These are phyloP conservation scores for Pangasius larnaudii DNA, from an alignment of 2,797 vertebrate species.

Conservation along the genomic window DNA sequence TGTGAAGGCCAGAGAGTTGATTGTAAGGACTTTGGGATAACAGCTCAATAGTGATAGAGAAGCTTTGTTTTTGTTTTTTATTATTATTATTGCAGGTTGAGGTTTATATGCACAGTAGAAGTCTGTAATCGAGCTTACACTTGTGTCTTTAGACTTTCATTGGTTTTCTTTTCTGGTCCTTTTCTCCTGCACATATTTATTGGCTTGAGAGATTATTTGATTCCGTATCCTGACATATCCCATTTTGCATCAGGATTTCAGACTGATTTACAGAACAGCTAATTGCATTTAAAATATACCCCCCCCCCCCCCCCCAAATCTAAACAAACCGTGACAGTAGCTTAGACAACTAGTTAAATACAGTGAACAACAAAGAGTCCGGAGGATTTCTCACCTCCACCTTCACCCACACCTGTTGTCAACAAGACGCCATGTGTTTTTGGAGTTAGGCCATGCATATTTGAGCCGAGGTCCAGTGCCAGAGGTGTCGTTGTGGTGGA, in stretches of 20 bases:
- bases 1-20: slow-evolving; percentile 19
- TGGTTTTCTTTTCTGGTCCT: not conserved
- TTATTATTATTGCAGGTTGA: not conserved
- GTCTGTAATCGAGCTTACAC: not conserved
- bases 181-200: not conserved
- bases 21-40: slow-evolving; percentile 14
- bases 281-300: not conserved
- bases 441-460: not conserved
- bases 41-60: slow-evolving; percentile 8
- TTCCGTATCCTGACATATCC: too few relatives aligned
- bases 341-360: not conserved
- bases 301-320: not conserved
- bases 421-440: not conserved
- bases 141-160: not conserved
- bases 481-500: not conserved
- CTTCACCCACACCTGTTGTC: not conserved
- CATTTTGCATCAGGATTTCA: not conserved
- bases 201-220: not conserved
- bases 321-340: not conserved
- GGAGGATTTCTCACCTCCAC: not conserved
- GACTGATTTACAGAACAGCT: not conserved
- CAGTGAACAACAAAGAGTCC: not conserved
- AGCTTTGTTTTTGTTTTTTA: not conserved
- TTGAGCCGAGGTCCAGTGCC: not conserved
- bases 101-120: not conserved